phyloP scores from a whole-genome alignment of 2,797 vertebrate species.

The Paratrypauchen microcephalus region DNA sequence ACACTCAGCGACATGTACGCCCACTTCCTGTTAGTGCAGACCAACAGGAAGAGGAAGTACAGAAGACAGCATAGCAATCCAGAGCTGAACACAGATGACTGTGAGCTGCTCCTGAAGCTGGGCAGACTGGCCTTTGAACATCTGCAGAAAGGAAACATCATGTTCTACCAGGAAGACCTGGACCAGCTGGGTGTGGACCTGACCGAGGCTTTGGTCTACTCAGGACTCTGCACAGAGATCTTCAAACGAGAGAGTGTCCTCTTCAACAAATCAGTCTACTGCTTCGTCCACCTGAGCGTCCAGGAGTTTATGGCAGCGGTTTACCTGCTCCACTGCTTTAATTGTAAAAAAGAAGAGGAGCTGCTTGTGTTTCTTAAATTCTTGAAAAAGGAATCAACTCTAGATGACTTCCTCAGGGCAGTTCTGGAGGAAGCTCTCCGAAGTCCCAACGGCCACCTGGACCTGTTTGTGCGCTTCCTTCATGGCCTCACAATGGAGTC shows the following conservation, averaged over 20 bases:
- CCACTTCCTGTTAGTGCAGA: neutral
- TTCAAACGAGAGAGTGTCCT: conserved; percentile 7
- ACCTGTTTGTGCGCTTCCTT: conserved; percentile 3
- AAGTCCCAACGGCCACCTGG: neutral
- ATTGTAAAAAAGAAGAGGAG: neutral
- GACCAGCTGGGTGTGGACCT: neutral
- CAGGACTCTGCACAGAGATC: neutral
- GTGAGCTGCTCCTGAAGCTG: neutral
- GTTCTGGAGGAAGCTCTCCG: neutral
- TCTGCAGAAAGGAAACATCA: conserved; percentile 15
- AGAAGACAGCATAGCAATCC: neutral
- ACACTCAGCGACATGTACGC: neutral
- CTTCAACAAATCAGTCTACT: conserved; percentile 2
- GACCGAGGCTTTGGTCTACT: neutral
- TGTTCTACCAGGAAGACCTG: conserved; percentile 25
- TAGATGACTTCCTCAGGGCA: neutral
- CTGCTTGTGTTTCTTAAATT: neutral
- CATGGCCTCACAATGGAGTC: neutral
- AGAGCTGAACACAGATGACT: neutral
- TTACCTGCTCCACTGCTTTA: neutral
- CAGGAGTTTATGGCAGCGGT: neutral
- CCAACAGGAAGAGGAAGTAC: neutral
- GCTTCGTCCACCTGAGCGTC: conserved; percentile 1
- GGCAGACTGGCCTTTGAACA: conserved; percentile 16
- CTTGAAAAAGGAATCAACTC: neutral